Percentiles rank a stretch among this genome's conserved stretches.
These are phyloP conservation scores for Ornithorhynchus anatinus DNA, from an alignment of 2,113 vertebrate genomes.

Conservation along the genomic window DNA sequence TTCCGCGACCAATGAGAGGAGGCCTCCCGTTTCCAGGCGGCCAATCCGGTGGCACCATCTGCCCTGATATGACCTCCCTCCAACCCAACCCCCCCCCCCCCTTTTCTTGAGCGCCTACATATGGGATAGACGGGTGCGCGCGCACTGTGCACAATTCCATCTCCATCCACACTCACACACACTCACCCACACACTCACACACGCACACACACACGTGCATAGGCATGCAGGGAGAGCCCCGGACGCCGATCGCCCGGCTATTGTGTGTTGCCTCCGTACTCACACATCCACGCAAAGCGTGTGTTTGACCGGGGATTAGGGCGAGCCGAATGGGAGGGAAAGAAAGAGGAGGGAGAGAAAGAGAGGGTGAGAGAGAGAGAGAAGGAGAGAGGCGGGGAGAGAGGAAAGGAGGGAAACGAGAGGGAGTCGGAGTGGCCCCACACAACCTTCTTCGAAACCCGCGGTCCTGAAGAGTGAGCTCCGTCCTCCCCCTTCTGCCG, in stretches of 20 bases:
- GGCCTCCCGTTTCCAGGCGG: background rate
- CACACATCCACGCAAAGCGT: background rate
- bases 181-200: no score
- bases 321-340: background rate
- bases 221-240: no score
- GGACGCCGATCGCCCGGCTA: no score
- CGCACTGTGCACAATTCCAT: no score
- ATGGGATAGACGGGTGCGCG: background rate
- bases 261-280: background rate
- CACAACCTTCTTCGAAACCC: background rate
- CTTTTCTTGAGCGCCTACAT: background rate
- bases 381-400: no score
- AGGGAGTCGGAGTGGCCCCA: background rate
- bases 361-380: no score
- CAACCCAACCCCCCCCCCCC: background rate
- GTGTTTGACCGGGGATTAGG: background rate
- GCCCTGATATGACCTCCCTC: slow-evolving; percentile 9
- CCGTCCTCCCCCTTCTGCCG: background rate
- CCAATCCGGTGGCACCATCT: background rate
- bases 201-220: no score
- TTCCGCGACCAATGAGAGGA: slow-evolving; percentile 18
- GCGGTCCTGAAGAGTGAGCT: background rate
- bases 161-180: no score
- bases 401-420: background rate
- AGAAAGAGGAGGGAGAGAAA: no score